These are phyloP conservation scores for Torymus tubicola DNA, from an alignment of 2,888 invertebrate species.

Conservation along the genomic window DNA sequence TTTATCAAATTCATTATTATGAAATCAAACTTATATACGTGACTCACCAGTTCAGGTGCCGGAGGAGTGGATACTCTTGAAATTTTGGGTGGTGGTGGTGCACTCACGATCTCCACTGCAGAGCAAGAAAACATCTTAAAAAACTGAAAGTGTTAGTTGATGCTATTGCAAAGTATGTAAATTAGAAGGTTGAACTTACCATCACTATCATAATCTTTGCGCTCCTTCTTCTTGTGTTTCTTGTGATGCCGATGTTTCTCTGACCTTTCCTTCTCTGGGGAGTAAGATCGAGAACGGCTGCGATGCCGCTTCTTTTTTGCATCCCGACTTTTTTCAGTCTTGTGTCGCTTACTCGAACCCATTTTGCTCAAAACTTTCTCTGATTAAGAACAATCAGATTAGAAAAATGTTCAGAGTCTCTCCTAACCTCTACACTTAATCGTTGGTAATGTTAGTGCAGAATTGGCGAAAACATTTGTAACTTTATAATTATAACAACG, in stretches of 20 bases:
- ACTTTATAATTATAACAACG: too few relatives aligned
- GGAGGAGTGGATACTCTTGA: constrained; percentile 70
- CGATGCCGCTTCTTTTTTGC: constrained; percentile 84
- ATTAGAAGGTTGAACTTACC: constrained; percentile 64
- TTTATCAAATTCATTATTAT: too few relatives aligned
- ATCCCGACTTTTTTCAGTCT: constrained; percentile 79
- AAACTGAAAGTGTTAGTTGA: constrained; percentile 53
- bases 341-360: constrained; percentile 85
- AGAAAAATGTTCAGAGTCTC: too few relatives aligned
- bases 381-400: neutral
- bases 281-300: constrained; percentile 78
- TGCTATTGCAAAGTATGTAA: neutral
- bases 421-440: too few relatives aligned
- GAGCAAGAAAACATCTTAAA: constrained; percentile 56
- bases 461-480: too few relatives aligned
- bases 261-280: constrained; percentile 71
- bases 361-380: constrained; percentile 71
- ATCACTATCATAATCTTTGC: constrained; percentile 75
- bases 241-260: constrained; percentile 75
- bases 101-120: constrained; percentile 73
- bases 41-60: constrained; percentile 64
- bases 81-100: constrained; percentile 75
- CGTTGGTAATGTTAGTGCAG: too few relatives aligned
- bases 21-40: neutral
- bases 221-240: constrained; percentile 74